These are phyloP conservation scores for Sialia sialis DNA, from an alignment of 2,113 vertebrate genomes.

Conservation along the genomic window DNA sequence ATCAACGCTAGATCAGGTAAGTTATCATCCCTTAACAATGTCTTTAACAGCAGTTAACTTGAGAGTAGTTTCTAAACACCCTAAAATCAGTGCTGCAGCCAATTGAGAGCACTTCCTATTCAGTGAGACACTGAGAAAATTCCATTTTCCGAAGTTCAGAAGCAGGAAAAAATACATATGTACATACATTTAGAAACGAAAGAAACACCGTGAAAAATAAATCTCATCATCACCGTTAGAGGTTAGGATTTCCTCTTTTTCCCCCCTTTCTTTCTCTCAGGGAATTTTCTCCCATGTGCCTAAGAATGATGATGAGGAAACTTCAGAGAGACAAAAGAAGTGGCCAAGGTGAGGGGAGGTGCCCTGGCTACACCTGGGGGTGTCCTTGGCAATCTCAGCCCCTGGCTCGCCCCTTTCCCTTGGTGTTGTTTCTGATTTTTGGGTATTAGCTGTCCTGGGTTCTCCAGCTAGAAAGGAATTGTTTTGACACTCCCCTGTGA, in stretches of 20 bases:
- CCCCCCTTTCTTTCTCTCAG: neutral
- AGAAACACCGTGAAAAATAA: neutral
- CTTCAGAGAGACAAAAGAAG: too few relatives aligned
- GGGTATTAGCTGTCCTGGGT: too few relatives aligned
- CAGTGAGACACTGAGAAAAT: neutral
- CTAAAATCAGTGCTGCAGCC: neutral
- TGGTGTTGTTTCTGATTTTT: too few relatives aligned
- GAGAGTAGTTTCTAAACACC: neutral
- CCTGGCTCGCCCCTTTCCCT: too few relatives aligned
- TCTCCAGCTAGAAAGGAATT: too few relatives aligned
- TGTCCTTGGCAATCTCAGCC: too few relatives aligned
- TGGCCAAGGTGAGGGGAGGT: neutral
- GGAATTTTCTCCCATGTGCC: neutral
- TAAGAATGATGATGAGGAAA: neutral
- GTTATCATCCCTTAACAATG: neutral
- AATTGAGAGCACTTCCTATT: neutral
- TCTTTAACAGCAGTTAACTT: neutral
- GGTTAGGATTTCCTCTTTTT: neutral
- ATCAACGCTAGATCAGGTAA: neutral
- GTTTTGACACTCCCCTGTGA: too few relatives aligned
- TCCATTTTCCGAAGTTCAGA: neutral
- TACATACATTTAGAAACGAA: neutral
- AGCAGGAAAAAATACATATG: neutral
- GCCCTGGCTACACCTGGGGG: neutral
- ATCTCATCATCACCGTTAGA: neutral